Conservation (phyloP, 2,797 vertebrate species). For the Takifugu ocellatus region DNA sequence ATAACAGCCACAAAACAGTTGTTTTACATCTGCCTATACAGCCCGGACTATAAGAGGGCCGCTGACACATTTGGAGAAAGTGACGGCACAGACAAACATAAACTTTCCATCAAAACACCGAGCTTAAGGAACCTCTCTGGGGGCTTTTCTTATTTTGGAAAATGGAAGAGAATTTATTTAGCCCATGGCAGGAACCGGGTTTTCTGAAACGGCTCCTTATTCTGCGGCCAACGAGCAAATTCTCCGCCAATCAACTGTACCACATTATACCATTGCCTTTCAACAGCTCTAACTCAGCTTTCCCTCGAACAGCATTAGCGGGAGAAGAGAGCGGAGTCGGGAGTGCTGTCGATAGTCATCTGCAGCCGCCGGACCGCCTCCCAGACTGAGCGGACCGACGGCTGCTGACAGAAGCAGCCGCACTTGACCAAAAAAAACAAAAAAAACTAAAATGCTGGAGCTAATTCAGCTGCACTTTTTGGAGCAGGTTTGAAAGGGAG, state of each 20-base stretch:
- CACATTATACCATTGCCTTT: conserved; percentile 9
- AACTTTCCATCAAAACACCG: conserved; percentile 17
- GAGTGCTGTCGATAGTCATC: conserved; percentile 24
- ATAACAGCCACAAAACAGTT: neutral
- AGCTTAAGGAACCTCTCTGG: neutral
- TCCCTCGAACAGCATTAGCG: conserved; percentile 17
- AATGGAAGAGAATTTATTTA: conserved; percentile 1
- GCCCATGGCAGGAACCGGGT: neutral
- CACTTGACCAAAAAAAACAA: neutral
- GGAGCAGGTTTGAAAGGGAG: conserved; percentile 23
- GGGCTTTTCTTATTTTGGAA: conserved; percentile 1
- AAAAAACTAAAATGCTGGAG: conserved; percentile 31
- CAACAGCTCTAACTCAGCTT: conserved; percentile 10
- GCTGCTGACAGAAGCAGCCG: conserved; percentile 34
- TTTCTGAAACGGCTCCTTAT: neutral
- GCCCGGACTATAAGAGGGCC: neutral
- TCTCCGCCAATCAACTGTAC: conserved; percentile 7
- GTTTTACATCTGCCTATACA: neutral
- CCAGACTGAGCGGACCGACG: conserved; percentile 6
- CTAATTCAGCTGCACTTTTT: conserved; percentile 43
- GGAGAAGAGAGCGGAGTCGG: conserved; percentile 7
- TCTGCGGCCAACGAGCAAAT: neutral
- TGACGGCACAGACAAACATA: conserved; percentile 4
- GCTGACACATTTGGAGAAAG: conserved; percentile 3
- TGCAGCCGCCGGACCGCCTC: neutral